Percentiles rank a stretch among this genome's conserved stretches.
Evolutionary conservation across 2,888 invertebrate genomes (phyloP).

Genomic region (Philonicus albiceps): DNA sequence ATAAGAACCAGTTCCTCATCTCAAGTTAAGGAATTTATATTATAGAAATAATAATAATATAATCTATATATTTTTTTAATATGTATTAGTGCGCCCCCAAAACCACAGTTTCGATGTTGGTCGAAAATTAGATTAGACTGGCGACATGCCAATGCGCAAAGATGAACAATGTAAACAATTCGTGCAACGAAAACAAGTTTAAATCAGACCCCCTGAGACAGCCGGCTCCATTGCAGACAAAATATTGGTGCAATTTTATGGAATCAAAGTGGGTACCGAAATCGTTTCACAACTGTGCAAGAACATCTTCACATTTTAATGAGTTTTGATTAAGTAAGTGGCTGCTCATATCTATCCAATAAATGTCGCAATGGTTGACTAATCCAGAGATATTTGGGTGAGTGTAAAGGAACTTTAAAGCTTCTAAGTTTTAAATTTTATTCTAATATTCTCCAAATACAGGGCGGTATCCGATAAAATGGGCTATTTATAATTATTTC

Average conservation of each 20-base stretch:
- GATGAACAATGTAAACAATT: background rate
- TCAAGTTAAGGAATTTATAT: background rate
- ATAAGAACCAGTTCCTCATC: background rate
- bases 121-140: background rate
- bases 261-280: background rate
- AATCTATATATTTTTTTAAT: too few relatives aligned
- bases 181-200: background rate
- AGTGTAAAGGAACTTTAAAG: background rate
- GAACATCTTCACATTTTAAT: background rate
- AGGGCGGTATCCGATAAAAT: background rate
- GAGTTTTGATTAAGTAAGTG: background rate
- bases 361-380: background rate
- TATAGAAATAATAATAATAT: background rate
- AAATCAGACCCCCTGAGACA: background rate
- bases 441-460: background rate
- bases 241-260: background rate
- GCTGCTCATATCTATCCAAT: background rate
- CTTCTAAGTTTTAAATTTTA: background rate
- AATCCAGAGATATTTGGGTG: background rate
- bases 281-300: background rate
- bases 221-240: background rate
- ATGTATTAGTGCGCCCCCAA: background rate
- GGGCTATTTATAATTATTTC: background rate
- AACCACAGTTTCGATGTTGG: background rate
- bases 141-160: background rate